Evolutionary conservation across 37 sponge, comb jelly and placozoan genomes (phyloP), one percentile per base, ranked within the genome.

Genomic region (Halichondria panicea): DNA sequence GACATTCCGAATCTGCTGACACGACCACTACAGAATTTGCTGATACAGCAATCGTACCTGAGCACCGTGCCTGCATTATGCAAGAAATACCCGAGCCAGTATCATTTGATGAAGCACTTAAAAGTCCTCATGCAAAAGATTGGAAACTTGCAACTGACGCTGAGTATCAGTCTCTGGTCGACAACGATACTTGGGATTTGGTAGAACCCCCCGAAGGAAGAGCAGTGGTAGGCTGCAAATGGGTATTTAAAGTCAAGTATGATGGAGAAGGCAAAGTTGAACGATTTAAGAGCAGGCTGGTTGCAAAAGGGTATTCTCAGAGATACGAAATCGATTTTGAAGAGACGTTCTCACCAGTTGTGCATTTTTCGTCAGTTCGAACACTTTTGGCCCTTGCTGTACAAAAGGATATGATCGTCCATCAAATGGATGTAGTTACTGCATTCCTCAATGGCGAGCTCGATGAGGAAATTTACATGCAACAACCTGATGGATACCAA

Each of bases 301-400:
- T 80, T 6, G 81, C 71, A 24, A 80, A 75, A 45, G 63, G 65
- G 41, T 81, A 63, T 46, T 37, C 73, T 28, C 82, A 73, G 24
- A 44, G 70, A 28, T 37, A 72, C 35, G 81, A 63, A 56, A 59
- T 60, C 40, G 81, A 80, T 38, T 80, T 46, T 60, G 46, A 55
- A 3, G 81, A 80, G 39, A 80, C 71, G 24, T 70, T 80, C 39
- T 80, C 81, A 71, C 71, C 81, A 44, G 81, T 80, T 0, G 71
- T 80, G 6, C 71, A 63, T 25, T 72, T 60, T 40, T 50, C 71
- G 2, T 80, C 81, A 25, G 58, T 80, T 32, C 58, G 81, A 46
- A 40, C 81, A 42, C 71, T 80, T 39, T 35, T 80, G 43, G 81
- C 81, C 27, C 31, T 71, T 36, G 81, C 81, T 60, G 71, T 70